Conservation (phyloP, 2,797 vertebrate genomes). For the Eleutherodactylus coqui region DNA sequence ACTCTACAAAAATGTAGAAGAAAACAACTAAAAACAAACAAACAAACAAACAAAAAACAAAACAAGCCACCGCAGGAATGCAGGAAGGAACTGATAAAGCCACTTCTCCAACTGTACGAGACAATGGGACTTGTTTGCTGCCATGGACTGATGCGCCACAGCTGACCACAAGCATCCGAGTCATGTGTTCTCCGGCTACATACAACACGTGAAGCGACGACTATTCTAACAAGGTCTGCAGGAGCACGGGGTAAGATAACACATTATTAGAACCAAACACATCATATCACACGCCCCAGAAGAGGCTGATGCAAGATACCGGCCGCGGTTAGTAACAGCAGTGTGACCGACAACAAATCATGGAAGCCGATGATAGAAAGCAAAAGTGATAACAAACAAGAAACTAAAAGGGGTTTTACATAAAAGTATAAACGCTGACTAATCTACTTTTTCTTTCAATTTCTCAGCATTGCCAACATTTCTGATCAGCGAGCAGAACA, state of each 20-base stretch:
- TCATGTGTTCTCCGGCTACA: background rate
- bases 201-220: background rate
- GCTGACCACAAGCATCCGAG: background rate
- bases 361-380: background rate
- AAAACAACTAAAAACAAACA: too few relatives aligned
- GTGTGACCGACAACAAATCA: slow-evolving; percentile 22
- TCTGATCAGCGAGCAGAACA: background rate
- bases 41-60: too few relatives aligned
- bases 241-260: background rate
- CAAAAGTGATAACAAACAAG: background rate
- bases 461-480: background rate
- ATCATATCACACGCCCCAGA: slow-evolving; percentile 4
- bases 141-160: too few relatives aligned
- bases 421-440: too few relatives aligned
- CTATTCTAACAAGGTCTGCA: background rate
- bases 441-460: background rate
- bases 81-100: too few relatives aligned
- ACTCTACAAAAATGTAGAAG: too few relatives aligned
- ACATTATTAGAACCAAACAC: slow-evolving; percentile 36
- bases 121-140: background rate
- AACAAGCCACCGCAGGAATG: too few relatives aligned
- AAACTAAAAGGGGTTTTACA: background rate
- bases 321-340: background rate
- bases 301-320: slow-evolving; percentile 41
- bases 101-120: background rate